Conservation (phyloP, 2,888 invertebrate species). For the Drosophila macrospina region DNA sequence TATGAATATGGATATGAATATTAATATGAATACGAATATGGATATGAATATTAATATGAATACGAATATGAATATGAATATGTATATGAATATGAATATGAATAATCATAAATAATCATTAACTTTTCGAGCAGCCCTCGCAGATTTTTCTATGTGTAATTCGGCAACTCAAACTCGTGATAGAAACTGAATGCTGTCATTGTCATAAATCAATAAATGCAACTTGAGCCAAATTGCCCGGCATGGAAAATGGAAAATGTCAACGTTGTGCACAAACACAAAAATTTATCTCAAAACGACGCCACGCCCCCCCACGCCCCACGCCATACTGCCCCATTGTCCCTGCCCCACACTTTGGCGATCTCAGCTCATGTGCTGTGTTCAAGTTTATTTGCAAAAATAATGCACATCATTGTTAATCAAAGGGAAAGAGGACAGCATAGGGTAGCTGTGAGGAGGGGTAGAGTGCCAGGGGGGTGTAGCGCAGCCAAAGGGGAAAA, state of each 20-base stretch:
- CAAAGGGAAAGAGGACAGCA: slow-evolving; percentile 50
- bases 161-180: slow-evolving; percentile 44
- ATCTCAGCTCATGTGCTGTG: slow-evolving; percentile 12
- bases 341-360: background rate
- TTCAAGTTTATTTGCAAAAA: slow-evolving; percentile 72
- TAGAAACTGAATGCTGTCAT: slow-evolving; percentile 59
- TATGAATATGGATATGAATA: no score
- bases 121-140: background rate
- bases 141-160: slow-evolving; percentile 6
- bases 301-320: slow-evolving; percentile 8
- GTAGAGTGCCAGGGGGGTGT: background rate
- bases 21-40: no score
- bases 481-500: no score
- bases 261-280: slow-evolving; percentile 48
- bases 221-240: slow-evolving; percentile 65
- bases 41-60: no score
- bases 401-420: slow-evolving; percentile 81
- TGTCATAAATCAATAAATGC: slow-evolving; percentile 75
- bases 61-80: no score
- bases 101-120: no score
- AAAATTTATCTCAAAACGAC: slow-evolving; percentile 14
- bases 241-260: slow-evolving; percentile 57
- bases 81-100: no score
- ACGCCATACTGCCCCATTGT: background rate
- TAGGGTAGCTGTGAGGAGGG: background rate